Evolutionary conservation across 2,888 invertebrate species (phyloP).

Genomic region (Agrochola circellaris): DNA sequence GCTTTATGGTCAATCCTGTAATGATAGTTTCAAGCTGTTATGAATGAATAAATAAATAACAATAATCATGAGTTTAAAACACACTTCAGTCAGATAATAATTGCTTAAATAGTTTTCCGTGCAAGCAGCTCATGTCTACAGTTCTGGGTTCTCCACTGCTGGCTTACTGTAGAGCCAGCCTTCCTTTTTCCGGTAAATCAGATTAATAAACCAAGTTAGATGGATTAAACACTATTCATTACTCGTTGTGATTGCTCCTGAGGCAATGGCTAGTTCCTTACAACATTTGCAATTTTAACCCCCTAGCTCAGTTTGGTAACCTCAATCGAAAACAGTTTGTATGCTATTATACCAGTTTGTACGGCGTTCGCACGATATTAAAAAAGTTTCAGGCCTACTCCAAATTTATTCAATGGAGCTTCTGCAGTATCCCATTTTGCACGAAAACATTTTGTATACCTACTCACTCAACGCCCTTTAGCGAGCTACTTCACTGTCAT

Average conservation of each 20-base stretch:
- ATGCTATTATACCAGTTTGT: background rate
- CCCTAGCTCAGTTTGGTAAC: background rate
- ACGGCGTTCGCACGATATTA: slow-evolving; percentile 10
- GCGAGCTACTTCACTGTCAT: slow-evolving; percentile 15
- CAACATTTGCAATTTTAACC: background rate
- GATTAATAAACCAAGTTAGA: background rate
- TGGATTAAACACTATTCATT: background rate
- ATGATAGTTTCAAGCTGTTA: too few relatives aligned
- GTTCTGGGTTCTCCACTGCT: background rate
- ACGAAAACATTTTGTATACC: slow-evolving; percentile 2
- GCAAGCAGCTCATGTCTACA: background rate
- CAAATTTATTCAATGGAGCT: slow-evolving; percentile 8
- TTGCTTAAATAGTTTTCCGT: background rate
- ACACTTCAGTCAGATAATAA: background rate
- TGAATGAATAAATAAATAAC: too few relatives aligned
- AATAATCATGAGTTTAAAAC: background rate
- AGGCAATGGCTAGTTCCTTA: background rate
- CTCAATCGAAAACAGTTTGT: slow-evolving; percentile 1
- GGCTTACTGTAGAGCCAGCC: background rate
- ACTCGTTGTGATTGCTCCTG: background rate
- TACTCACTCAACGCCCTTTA: slow-evolving; percentile 32
- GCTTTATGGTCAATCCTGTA: too few relatives aligned
- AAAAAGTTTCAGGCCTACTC: slow-evolving; percentile 15
- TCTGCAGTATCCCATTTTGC: slow-evolving; percentile 25
- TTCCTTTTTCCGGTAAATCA: background rate